These are phyloP conservation scores for Xiphophorus maculatus DNA, from an alignment of 2,113 vertebrate species.

Conservation along the genomic window DNA sequence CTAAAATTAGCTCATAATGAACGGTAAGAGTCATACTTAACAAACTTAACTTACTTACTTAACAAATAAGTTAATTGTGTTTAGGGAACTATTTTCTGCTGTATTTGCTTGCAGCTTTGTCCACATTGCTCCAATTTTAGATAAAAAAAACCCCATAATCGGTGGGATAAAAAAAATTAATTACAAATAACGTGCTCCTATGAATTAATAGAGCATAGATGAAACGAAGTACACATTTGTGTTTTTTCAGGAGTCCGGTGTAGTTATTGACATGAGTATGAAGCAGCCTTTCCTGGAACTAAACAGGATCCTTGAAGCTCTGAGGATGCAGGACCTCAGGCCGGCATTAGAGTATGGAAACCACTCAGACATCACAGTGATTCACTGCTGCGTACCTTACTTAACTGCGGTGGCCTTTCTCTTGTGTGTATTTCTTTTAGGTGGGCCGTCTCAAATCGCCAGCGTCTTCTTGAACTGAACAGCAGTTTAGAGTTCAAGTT, in stretches of 20 bases:
- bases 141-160: too few relatives aligned
- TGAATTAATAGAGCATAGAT: not conserved
- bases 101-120: too few relatives aligned
- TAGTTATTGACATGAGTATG: conserved; percentile 89
- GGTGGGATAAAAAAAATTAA: too few relatives aligned
- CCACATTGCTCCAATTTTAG: too few relatives aligned
- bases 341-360: conserved; percentile 86
- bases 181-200: too few relatives aligned
- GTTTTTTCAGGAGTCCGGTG: conserved; percentile 83
- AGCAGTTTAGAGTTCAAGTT: conserved; percentile 91
- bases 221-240: not conserved
- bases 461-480: conserved; percentile 88
- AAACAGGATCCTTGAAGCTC: conserved; percentile 89
- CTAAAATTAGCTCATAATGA: too few relatives aligned
- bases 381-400: not conserved
- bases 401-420: not conserved
- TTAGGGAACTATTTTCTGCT: too few relatives aligned
- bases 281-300: conserved; percentile 91
- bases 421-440: conserved; percentile 54
- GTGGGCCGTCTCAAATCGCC: conserved; percentile 88
- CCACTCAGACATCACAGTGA: not conserved
- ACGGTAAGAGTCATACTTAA: too few relatives aligned
- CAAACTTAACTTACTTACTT: too few relatives aligned
- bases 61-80: too few relatives aligned
- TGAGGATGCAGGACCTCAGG: conserved; percentile 87